A percentile compares a stretch with the other conserved stretches of the same genome.
Conservation (phyloP, 2,797 vertebrate genomes). For the Xiphorhynchus erythropygius region DNA sequence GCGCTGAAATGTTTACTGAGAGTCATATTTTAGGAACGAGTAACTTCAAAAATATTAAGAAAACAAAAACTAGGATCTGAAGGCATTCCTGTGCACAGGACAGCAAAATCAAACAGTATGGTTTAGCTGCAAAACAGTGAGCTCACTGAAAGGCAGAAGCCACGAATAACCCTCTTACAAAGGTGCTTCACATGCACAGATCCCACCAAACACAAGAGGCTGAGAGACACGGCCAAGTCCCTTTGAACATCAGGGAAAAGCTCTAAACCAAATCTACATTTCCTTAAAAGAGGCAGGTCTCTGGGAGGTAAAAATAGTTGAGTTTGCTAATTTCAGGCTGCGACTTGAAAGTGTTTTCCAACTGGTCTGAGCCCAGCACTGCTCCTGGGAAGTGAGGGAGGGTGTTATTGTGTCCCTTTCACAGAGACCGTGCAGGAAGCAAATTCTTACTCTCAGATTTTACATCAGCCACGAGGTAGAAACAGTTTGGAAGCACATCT, state of each 20-base stretch:
- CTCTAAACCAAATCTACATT: neutral
- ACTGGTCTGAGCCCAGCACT: neutral
- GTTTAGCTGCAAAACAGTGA: neutral
- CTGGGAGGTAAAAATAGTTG: constrained; percentile 11
- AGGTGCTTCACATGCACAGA: neutral
- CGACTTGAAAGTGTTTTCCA: neutral
- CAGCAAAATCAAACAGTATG: constrained; percentile 26
- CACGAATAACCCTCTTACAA: constrained; percentile 20
- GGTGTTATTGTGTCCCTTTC: neutral
- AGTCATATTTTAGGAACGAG: constrained; percentile 50
- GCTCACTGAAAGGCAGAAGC: neutral
- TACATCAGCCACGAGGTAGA: neutral
- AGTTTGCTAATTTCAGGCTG: neutral
- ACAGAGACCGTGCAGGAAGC: neutral
- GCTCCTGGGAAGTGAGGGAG: neutral
- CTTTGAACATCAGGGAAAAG: constrained; percentile 20
- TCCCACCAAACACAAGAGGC: neutral
- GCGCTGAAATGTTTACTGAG: constrained; percentile 35
- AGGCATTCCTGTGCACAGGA: neutral
- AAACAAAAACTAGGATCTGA: constrained; percentile 36
- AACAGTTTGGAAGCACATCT: neutral
- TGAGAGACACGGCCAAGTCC: neutral
- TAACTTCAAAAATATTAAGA: constrained; percentile 49
- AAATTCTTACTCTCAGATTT: neutral
- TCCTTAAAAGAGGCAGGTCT: neutral